These are phyloP conservation scores for Rattus rattus DNA, from an alignment of 2,113 vertebrate species.

Conservation along the genomic window DNA sequence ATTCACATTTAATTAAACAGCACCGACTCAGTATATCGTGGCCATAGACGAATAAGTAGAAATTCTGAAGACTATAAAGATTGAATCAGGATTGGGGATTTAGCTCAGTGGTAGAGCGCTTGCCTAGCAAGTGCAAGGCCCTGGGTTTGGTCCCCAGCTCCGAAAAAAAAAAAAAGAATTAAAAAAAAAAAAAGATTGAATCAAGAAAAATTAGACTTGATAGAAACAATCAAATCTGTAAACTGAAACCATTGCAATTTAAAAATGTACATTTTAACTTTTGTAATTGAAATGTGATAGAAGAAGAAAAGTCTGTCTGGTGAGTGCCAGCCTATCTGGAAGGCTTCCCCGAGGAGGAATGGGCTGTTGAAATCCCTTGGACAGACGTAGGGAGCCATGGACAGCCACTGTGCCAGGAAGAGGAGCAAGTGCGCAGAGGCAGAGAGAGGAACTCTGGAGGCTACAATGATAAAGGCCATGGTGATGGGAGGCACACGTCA, in stretches of 20 bases:
- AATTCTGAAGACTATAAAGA: constrained; percentile 5
- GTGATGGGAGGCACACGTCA: background rate
- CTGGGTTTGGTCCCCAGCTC: too few relatives aligned
- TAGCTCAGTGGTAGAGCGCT: too few relatives aligned
- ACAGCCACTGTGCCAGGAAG: background rate
- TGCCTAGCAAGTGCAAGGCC: too few relatives aligned
- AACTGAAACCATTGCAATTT: background rate
- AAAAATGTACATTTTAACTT: constrained; percentile 11
- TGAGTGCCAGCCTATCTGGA: background rate
- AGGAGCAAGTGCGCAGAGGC: background rate
- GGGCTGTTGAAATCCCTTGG: background rate
- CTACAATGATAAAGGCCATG: background rate
- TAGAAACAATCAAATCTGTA: background rate
- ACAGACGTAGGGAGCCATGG: background rate
- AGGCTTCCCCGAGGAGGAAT: background rate
- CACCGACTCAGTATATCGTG: background rate
- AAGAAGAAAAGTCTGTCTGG: background rate
- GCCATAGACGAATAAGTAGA: background rate
- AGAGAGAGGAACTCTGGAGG: background rate
- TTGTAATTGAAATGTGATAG: constrained; percentile 20
- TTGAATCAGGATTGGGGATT: background rate
- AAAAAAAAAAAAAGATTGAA: background rate
- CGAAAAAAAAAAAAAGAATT: too few relatives aligned
- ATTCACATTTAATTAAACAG: constrained; percentile 7
- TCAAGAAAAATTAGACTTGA: constrained; percentile 19